These are phyloP conservation scores for Leucophenga varia DNA, from an alignment of 1,140 invertebrate genomes.

Conservation along the genomic window DNA sequence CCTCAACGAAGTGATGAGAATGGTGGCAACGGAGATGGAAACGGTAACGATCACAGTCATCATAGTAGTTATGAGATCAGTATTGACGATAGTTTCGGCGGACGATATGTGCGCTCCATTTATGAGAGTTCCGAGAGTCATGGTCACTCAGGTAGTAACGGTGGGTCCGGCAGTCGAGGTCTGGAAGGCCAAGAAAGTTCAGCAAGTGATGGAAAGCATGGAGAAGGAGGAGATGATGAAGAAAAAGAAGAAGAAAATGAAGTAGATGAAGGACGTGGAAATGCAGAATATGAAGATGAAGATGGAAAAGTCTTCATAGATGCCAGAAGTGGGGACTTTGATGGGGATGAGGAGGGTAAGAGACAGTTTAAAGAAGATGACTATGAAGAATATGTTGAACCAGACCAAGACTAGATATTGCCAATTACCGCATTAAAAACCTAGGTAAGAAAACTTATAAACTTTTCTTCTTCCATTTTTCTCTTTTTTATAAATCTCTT, in stretches of 20 bases:
- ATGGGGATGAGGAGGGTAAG: no score
- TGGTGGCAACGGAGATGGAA: neutral
- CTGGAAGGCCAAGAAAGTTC: neutral
- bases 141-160: slow-evolving; percentile 27
- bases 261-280: no score
- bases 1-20: neutral
- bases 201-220: neutral
- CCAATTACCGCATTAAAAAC: no score
- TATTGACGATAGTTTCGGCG: slow-evolving; percentile 42
- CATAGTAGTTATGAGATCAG: slow-evolving; percentile 47
- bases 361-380: slow-evolving; percentile 8
- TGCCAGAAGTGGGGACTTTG: no score
- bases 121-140: slow-evolving; percentile 42
- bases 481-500: no score
- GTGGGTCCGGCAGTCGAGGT: slow-evolving; percentile 3
- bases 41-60: slow-evolving; percentile 21
- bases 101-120: slow-evolving; percentile 35
- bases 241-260: neutral
- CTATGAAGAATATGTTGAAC: slow-evolving; percentile 24
- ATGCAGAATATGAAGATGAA: no score
- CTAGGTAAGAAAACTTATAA: no score
- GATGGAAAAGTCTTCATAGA: no score
- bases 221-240: neutral
- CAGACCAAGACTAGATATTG: slow-evolving; percentile 28
- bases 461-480: no score